These are phyloP conservation scores for Scyliorhinus canicula DNA, from an alignment of 2,797 vertebrate genomes.

Conservation along the genomic window DNA sequence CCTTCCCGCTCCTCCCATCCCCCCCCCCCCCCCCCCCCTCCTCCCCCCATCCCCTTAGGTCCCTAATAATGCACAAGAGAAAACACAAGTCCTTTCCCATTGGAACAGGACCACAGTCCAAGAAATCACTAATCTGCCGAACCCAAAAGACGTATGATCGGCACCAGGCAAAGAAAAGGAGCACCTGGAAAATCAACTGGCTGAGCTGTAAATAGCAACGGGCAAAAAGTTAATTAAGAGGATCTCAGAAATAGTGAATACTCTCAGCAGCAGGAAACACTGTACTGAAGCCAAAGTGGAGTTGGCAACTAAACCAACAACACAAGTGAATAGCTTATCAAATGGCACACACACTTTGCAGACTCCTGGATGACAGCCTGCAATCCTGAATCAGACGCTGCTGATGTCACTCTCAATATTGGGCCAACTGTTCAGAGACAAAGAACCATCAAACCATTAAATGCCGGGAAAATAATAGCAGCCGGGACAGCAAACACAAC, in stretches of 20 bases:
- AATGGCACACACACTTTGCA: constrained; percentile 21
- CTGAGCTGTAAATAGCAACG: constrained; percentile 23
- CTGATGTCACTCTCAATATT: background rate
- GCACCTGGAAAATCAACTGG: constrained; percentile 20
- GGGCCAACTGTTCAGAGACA: constrained; percentile 2
- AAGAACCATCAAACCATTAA: constrained; percentile 23
- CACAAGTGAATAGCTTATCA: constrained; percentile 29
- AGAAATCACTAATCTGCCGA: background rate
- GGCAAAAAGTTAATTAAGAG: constrained; percentile 32
- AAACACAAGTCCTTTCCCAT: background rate
- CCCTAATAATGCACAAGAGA: background rate
- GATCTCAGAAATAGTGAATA: constrained; percentile 28
- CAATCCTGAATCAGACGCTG: background rate
- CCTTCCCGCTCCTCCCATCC: too few relatives aligned
- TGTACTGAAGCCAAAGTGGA: background rate
- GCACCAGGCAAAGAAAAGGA: constrained; percentile 21
- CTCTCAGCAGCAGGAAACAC: background rate
- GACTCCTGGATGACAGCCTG: background rate
- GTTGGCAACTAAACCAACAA: constrained; percentile 24
- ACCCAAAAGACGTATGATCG: background rate
- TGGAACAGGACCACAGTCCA: background rate
- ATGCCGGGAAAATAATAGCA: background rate
- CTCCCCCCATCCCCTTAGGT: too few relatives aligned
- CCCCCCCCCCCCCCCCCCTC: too few relatives aligned
- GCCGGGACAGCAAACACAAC: background rate